Base-by-base conservation (phyloP, 2,113 vertebrate species). In the Emydura subglobosa region DNA sequence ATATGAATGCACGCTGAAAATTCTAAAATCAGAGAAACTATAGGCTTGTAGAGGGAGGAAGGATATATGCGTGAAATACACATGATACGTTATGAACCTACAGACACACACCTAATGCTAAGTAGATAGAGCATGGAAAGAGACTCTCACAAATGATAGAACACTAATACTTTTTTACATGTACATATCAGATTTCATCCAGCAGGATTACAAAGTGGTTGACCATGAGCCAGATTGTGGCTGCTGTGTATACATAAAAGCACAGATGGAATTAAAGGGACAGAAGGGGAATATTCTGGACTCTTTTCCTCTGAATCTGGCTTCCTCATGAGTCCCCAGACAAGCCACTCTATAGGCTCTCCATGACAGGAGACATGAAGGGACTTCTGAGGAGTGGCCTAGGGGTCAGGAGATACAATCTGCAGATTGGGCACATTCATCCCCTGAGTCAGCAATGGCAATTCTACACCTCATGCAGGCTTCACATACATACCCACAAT, bases 1-100 rank as follows among this genome's bases (percentile, higher is more conserved):
- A 7, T 86, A 92, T 96, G 89, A 97, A 88, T 10, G 79, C 83
- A 74, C 83, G 94, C 54, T 87, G 94, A 88, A 87, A 94, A 95
- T n/a, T 84, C 79, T 86, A 91, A 82, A 85, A 92, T n/a, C 51
- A 89, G 92, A 50, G 83, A 89, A 91, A 93, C 4, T n/a, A 42
- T 87, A 93, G 85, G 82, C 65, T 93, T 79, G 42, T 88, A 51
- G 92, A 97, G 76, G 39, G 89, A 96, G 93, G 39, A 10, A 57
- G 93, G 91, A 34, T 42, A 78, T 74, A 89, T 9, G 88, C 95
- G 83, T 72, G 84, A 93, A 84, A 92, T 76, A 7, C 11, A 55
- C 76, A 88, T 72, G 85, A 92, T 92, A 91, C 88, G 44, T 74
- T 0, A 0, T 16, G 91, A 93, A 5, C 50, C 7, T 13, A 27